phyloP scores from a whole-genome alignment of 2,797 vertebrate species.

The Enteromius anoplus region DNA sequence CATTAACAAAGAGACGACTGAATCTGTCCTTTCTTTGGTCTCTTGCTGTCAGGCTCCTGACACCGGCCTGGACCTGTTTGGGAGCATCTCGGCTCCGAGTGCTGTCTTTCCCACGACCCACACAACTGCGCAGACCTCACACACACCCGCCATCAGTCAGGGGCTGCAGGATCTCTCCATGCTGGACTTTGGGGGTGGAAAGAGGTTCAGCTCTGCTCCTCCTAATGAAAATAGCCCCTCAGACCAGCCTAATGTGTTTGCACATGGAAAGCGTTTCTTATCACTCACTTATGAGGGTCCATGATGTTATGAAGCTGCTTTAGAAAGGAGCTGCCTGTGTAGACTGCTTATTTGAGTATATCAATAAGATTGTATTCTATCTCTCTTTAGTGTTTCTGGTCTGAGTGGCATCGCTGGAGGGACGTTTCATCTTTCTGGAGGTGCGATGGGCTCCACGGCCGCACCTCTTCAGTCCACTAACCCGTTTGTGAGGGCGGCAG shows the following conservation, averaged over 20 bases:
- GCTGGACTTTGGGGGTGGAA: conserved; percentile 84
- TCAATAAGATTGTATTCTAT: not conserved
- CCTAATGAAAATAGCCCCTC: not conserved
- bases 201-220: conserved; percentile 72
- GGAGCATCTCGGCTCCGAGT: conserved; percentile 66
- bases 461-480: conserved; percentile 65
- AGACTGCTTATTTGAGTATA: not conserved
- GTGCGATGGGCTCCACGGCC: conserved; percentile 54
- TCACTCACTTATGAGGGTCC: not conserved
- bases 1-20: not conserved
- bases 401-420: conserved; percentile 37
- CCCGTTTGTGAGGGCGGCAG: conserved; percentile 55
- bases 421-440: conserved; percentile 33
- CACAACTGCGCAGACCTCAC: conserved; percentile 63
- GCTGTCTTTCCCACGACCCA: conserved; percentile 67
- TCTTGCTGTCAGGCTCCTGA: conserved; percentile 76
- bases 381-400: conserved; percentile 27
- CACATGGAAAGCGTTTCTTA: not conserved
- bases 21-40: not conserved
- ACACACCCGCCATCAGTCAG: conserved; percentile 49
- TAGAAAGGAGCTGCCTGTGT: not conserved
- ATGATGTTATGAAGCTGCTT: not conserved
- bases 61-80: conserved; percentile 80
- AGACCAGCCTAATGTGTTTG: not conserved
- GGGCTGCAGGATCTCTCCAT: conserved; percentile 77